Evolutionary conservation across 2,113 vertebrate species (phyloP).

Genomic region (Panurus biarmicus): DNA sequence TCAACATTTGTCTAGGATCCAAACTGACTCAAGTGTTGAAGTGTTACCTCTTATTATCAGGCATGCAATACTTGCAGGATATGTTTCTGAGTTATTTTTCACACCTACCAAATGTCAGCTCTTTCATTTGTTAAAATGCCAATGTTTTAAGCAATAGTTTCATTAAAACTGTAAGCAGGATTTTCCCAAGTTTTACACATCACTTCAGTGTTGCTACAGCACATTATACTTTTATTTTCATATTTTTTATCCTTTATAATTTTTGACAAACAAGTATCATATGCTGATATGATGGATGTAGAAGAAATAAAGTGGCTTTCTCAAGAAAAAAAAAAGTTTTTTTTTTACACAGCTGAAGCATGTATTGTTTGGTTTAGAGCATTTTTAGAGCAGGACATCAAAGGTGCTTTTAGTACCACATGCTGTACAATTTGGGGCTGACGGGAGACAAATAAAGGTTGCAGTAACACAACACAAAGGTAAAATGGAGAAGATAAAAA

Average conservation of each 20-base stretch:
- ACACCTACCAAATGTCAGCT: not conserved
- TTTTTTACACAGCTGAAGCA: not conserved
- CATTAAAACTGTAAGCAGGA: not conserved
- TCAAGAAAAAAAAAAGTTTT: not conserved
- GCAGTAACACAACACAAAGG: not conserved
- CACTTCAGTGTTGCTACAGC: not conserved
- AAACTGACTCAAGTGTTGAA: not conserved
- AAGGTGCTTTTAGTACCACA: not conserved
- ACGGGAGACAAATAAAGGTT: not conserved
- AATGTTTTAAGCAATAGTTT: not conserved
- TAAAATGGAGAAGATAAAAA: not conserved
- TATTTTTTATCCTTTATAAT: not conserved
- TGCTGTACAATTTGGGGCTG: not conserved
- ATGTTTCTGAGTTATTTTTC: not conserved
- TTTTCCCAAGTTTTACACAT: not conserved
- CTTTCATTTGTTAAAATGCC: not conserved
- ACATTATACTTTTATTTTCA: not conserved
- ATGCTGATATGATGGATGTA: not conserved
- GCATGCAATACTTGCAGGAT: not conserved
- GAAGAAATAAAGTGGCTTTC: not conserved
- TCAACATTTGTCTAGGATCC: not conserved
- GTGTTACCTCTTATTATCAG: not conserved
- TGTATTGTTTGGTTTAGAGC: not conserved
- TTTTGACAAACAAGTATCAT: not conserved
- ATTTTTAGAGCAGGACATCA: not conserved